Evolutionary conservation across 1,140 invertebrate genomes (phyloP).

Genomic region (Drosophila guanche): DNA sequence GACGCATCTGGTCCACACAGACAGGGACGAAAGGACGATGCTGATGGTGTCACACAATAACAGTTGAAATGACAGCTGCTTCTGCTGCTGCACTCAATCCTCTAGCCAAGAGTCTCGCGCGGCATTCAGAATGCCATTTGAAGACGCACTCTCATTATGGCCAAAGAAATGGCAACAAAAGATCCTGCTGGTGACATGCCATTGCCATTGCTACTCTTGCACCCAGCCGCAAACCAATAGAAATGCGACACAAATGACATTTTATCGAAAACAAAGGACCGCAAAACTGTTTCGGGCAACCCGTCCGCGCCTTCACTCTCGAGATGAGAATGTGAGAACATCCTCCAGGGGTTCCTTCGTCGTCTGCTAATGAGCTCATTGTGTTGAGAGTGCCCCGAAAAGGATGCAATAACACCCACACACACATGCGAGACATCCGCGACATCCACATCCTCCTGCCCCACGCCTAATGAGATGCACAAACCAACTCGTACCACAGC

Average conservation of each 20-base stretch:
- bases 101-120: slow-evolving; percentile 14
- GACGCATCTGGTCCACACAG: background rate
- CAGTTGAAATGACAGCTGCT: slow-evolving; percentile 63
- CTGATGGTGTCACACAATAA: slow-evolving; percentile 58
- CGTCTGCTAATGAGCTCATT: slow-evolving; percentile 47
- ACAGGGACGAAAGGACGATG: background rate
- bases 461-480: slow-evolving; percentile 50
- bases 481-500: slow-evolving; percentile 11
- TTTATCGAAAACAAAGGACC: slow-evolving; percentile 46
- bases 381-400: slow-evolving; percentile 34
- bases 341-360: background rate
- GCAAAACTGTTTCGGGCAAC: slow-evolving; percentile 31
- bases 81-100: slow-evolving; percentile 41
- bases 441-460: slow-evolving; percentile 44
- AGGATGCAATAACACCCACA: slow-evolving; percentile 32
- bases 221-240: slow-evolving; percentile 23
- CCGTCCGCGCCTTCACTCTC: slow-evolving; percentile 2
- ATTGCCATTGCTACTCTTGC: background rate
- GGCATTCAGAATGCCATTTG: slow-evolving; percentile 37
- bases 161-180: slow-evolving; percentile 53
- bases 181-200: slow-evolving; percentile 24
- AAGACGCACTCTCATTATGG: slow-evolving; percentile 51
- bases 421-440: slow-evolving; percentile 4
- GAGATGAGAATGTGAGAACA: too few relatives aligned
- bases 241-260: slow-evolving; percentile 44